These are phyloP conservation scores for Drosophila putrida DNA, from an alignment of 2,888 invertebrate genomes.

Conservation along the genomic window DNA sequence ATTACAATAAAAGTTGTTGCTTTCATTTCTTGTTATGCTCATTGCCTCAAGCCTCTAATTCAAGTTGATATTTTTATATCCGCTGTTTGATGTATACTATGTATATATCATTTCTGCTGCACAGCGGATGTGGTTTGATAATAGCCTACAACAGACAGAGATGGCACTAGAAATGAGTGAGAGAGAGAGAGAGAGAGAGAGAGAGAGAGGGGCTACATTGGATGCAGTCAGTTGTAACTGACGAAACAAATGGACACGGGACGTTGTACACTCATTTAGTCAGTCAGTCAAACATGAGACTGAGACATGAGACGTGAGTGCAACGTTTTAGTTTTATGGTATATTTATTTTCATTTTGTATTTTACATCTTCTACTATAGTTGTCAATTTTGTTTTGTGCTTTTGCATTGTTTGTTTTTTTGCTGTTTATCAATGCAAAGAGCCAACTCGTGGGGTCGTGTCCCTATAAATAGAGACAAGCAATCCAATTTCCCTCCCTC, in stretches of 20 bases:
- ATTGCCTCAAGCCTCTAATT: constrained; percentile 65
- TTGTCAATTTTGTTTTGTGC: constrained; percentile 42
- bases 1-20: constrained; percentile 42
- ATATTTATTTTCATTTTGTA: constrained; percentile 8
- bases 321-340: constrained; percentile 47
- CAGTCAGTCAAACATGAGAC: constrained; percentile 72
- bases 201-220: constrained; percentile 38
- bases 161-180: constrained; percentile 11
- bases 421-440: constrained; percentile 57
- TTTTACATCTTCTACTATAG: constrained; percentile 13
- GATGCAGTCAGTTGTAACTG: constrained; percentile 78
- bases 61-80: constrained; percentile 71
- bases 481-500: constrained; percentile 13
- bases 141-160: constrained; percentile 54
- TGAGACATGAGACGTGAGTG: constrained; percentile 44
- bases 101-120: constrained; percentile 56
- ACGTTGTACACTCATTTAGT: constrained; percentile 63
- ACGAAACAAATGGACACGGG: constrained; percentile 52
- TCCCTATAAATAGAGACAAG: constrained; percentile 50
- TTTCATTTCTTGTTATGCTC: constrained; percentile 60
- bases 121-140: constrained; percentile 77
- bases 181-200: constrained; percentile 9
- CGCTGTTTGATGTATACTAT: constrained; percentile 44
- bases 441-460: constrained; percentile 50
- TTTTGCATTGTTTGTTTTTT: constrained; percentile 45